Conservation (phyloP, 2,113 vertebrate species). For the Coturnix japonica region DNA sequence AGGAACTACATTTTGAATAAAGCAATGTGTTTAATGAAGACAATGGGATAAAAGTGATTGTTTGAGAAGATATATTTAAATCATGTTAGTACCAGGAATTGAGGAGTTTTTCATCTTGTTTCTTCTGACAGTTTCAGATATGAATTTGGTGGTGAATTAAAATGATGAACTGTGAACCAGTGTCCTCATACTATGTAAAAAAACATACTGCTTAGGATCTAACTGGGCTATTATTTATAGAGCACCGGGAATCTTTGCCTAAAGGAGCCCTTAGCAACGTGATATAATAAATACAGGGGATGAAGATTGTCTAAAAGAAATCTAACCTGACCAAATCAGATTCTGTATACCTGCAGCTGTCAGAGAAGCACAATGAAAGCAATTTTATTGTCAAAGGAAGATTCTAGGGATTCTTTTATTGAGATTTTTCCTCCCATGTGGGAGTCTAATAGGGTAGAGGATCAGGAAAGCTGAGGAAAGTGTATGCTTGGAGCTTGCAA, state of each 20-base stretch:
- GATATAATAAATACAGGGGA: neutral
- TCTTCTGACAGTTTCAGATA: neutral
- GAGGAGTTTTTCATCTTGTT: neutral
- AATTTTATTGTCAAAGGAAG: neutral
- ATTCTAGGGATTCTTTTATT: neutral
- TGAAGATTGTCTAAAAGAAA: neutral
- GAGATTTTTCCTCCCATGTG: neutral
- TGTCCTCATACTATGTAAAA: neutral
- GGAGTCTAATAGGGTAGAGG: neutral
- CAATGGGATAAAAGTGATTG: neutral
- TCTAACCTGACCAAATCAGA: neutral
- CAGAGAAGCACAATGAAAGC: neutral
- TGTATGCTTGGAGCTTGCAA: neutral
- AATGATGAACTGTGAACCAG: neutral
- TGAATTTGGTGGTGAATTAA: neutral
- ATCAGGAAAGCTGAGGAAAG: neutral
- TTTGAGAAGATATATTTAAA: neutral
- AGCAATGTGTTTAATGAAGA: neutral
- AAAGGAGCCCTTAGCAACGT: neutral
- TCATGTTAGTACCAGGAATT: neutral
- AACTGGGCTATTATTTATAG: neutral
- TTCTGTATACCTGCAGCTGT: neutral
- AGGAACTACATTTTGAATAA: neutral
- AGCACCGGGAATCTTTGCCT: neutral
- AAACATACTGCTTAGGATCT: neutral